Evolutionary conservation across 53 echinoderm and acorn worm genomes (phyloP), one percentile per base, ranked within the genome.

Genomic region (Holothuria leucospilota): DNA sequence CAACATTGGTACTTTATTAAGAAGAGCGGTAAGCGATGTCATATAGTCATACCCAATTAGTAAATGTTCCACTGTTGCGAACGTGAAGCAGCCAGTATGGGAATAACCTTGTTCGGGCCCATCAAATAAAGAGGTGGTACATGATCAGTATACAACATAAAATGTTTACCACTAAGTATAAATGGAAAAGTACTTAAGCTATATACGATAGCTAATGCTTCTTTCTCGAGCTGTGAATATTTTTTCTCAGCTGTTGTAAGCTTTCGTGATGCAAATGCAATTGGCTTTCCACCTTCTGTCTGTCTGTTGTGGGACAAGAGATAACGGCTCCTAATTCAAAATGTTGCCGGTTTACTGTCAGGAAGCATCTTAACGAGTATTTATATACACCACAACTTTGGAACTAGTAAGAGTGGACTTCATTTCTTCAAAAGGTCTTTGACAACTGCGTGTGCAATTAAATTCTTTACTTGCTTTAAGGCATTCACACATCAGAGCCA

Each of bases 171-270:
- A 81, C 67, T 5, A 80, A 1, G 52, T 87, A 87, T 51, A 80
- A 80, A 66, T 87, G 87, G 29, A 87, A 87, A 56, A 34, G 41
- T 13, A 9, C 67, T 41, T 26, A 87, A 80, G 11, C 87, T 80
- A 68, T 80, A 87, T 26, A 87, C 87, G 28, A 65, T 80, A 10
- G 81, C 81, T 34, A 87, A 51, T 24, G 80, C 81, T 29, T 87
- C 87, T 25, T 81, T 80, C 30, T 81, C 81, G 2, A 87, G 40
- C 81, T 80, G 79, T 23, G 67, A 80, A 41, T 81, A 87, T 2
- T 34, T 34, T 3, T 34, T 1, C 34, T 34, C 34, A 34, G 3
- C 34, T 34, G 1, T 34, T 2, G 39, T 84, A 12, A 68, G 20
- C 21, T 68, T 68, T 49, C 84, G 29, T 20, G 68, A 84, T n/a